Conservation (phyloP, 2,113 vertebrate species). For the Plectropomus leopardus region DNA sequence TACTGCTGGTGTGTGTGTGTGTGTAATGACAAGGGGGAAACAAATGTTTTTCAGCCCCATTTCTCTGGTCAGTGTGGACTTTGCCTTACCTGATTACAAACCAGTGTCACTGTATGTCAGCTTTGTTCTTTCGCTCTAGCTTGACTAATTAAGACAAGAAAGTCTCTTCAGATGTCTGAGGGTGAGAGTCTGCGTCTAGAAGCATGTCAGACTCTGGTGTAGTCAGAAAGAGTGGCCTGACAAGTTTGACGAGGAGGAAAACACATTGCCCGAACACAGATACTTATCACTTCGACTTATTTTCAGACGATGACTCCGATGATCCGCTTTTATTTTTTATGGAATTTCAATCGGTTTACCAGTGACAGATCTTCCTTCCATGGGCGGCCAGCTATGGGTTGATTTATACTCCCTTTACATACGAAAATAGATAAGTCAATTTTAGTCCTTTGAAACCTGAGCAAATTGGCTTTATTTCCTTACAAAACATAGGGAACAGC, state of each 20-base stretch:
- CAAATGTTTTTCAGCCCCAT: constrained; percentile 32
- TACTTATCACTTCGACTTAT: constrained; percentile 24
- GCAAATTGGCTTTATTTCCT: no score
- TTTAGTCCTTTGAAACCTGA: no score
- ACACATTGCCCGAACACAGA: constrained; percentile 7
- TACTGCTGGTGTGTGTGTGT: constrained; percentile 18
- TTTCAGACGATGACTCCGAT: constrained; percentile 46
- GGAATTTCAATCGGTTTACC: no score
- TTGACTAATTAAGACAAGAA: constrained; percentile 45
- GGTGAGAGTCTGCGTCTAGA: constrained; percentile 32
- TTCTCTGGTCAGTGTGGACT: constrained; percentile 33
- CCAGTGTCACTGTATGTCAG: constrained; percentile 24
- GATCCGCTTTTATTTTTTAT: background rate
- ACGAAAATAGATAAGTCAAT: no score
- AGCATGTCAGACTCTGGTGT: background rate
- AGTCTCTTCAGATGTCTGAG: constrained; percentile 25
- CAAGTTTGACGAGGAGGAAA: constrained; percentile 52
- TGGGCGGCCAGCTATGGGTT: no score
- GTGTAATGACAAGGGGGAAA: constrained; percentile 69
- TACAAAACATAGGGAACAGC: no score
- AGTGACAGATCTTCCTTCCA: no score
- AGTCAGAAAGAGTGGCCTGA: constrained; percentile 37
- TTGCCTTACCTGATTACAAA: constrained; percentile 56
- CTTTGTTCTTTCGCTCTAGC: constrained; percentile 49
- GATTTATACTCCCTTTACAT: no score